Conservation (phyloP, 1,140 invertebrate species). For the Yoshiicerus persimilis region DNA sequence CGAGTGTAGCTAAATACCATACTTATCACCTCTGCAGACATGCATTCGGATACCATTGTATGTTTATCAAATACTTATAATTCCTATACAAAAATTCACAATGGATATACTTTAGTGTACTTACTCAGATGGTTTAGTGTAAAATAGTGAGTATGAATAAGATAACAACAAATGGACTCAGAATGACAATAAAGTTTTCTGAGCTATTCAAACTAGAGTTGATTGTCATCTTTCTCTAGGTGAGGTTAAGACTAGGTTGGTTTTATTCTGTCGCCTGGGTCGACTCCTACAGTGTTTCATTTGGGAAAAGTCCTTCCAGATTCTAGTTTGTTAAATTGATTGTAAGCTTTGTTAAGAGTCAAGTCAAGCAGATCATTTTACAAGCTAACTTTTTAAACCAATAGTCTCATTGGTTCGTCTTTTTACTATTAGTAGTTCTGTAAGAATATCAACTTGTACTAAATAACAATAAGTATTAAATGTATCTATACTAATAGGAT, state of each 20-base stretch:
- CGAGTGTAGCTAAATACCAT: not conserved
- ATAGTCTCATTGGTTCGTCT: not conserved
- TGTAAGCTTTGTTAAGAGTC: not conserved
- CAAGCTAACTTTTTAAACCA: not conserved
- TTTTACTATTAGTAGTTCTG: no score
- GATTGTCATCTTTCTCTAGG: slow-evolving; percentile 12
- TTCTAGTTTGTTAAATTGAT: not conserved
- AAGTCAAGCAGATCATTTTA: not conserved
- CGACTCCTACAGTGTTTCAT: not conserved
- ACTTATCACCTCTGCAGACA: not conserved
- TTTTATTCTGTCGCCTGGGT: slow-evolving; percentile 5
- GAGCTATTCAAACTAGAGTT: not conserved
- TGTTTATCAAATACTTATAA: no score
- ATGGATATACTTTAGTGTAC: no score
- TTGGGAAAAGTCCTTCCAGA: not conserved
- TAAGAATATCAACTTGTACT: no score
- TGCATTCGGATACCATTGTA: not conserved
- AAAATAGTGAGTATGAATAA: not conserved
- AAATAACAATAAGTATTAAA: no score
- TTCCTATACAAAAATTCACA: no score
- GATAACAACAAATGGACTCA: slow-evolving; percentile 14
- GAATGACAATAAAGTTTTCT: slow-evolving; percentile 4
- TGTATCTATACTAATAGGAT: no score
- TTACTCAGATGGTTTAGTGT: no score
- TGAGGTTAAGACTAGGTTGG: not conserved